Evolutionary conservation across 2,113 vertebrate genomes (phyloP).

Genomic region (Bujurquina vittata): DNA sequence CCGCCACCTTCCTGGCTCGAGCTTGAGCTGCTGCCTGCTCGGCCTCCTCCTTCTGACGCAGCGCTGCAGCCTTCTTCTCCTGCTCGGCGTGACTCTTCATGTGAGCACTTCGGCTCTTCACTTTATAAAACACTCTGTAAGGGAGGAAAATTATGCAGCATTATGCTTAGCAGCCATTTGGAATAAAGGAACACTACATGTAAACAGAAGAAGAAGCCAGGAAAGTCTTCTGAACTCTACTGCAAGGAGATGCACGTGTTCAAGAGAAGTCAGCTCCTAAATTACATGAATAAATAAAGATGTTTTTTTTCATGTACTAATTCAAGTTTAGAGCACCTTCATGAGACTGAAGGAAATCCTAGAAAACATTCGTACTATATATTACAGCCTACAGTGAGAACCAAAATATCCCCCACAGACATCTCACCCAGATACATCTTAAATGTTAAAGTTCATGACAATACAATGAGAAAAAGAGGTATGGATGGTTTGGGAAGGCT

Average conservation of each 20-base stretch:
- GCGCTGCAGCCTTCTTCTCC: conserved; percentile 95
- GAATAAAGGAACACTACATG: background rate
- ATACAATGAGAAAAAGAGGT: too few species aligned
- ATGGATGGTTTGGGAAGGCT: too few species aligned
- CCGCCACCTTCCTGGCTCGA: conserved; percentile 45
- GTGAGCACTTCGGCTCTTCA: conserved; percentile 97
- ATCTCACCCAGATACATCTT: too few species aligned
- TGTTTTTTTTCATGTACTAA: background rate
- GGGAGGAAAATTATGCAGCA: background rate
- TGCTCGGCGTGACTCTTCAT: conserved; percentile 99
- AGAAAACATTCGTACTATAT: too few species aligned
- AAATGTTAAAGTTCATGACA: too few species aligned
- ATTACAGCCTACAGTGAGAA: too few species aligned
- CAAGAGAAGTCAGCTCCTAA: background rate
- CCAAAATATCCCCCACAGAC: too few species aligned
- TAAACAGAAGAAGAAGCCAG: background rate
- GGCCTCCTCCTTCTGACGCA: conserved; percentile 86
- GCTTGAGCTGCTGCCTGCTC: conserved; percentile 66
- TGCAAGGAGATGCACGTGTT: background rate
- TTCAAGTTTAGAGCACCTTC: background rate
- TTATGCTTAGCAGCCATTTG: background rate
- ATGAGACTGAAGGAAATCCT: too few species aligned
- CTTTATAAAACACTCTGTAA: conserved; percentile 92
- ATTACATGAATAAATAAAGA: background rate
- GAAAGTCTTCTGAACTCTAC: background rate